Evolutionary conservation across 2,888 invertebrate genomes (phyloP), one percentile per base, ranked within the genome.

Genomic region (Chouioia cunea): DNA sequence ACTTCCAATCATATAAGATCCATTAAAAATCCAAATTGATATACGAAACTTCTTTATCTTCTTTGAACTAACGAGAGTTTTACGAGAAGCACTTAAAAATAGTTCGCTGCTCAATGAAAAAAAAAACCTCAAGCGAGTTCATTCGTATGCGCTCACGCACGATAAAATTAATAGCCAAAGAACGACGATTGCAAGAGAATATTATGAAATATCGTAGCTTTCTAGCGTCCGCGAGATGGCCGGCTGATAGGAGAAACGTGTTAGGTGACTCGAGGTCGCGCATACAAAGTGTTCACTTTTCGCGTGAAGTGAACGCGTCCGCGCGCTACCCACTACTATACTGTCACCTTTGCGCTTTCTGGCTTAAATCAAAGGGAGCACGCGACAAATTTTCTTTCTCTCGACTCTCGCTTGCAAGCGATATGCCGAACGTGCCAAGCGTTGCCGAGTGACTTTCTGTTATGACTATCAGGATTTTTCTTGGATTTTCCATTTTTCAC

Each of bases 211-310:
- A 65, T 68, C 70, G 59, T 64, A 65, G 36, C 16, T 77, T 77
- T 71, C 74, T 65, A 65, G 22, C 62, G 64, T 70, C 58, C 67
- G 64, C 54, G 74, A 73, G 79, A 76, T 76, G 77, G 73, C 76
- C 76, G 60, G 10, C 76, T 80, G 81, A 81, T 80, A 81, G 80
- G 76, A 77, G 76, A 80, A 80, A 79, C 80, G 77, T 80, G 80
- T 81, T 79, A 77, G 76, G 52, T 27, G 64, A 74, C 72, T 73
- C 73, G 73, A 75, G 15, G 74, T 65, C 68, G 76, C 77, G 81
- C 80, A 81, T 82, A 81, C 80, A 72, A 79, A 80, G 78, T 67
- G 62, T 71, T 60, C 65, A 68, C 68, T 74, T 75, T 74, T 53
- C 65, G 23, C 53, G 2, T 1, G 27, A 27, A 27, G 27, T 6